phyloP scores from a whole-genome alignment of 1,140 invertebrate genomes.

The Carposina sasakii region DNA sequence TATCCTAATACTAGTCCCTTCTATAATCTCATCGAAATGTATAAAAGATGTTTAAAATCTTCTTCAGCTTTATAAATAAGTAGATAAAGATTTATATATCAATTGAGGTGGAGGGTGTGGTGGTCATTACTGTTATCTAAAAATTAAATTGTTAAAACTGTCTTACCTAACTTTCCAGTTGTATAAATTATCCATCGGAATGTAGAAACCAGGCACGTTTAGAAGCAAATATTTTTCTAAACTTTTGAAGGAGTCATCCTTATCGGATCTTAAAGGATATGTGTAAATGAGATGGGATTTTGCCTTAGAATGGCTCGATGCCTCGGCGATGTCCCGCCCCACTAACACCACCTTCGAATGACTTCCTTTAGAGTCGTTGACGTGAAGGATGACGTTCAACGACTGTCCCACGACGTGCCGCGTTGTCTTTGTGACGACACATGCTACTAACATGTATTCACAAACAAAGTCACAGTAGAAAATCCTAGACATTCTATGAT shows the following conservation, averaged over 20 bases:
- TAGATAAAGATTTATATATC: no score
- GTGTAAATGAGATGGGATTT: no score
- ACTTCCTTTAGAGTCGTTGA: conserved; percentile 13
- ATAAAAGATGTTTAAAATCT: no score
- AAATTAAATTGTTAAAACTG: no score
- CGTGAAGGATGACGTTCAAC: conserved; percentile 37
- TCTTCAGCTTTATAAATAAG: no score
- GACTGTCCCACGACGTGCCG: conserved; percentile 27
- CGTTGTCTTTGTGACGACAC: conserved; percentile 49
- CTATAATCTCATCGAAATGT: no score
- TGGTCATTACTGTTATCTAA: no score
- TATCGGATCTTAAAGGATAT: no score
- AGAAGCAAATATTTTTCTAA: conserved; percentile 52
- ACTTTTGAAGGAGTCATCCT: no score
- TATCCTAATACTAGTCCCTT: no score
- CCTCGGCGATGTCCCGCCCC: background rate
- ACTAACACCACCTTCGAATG: background rate
- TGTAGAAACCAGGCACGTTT: conserved; percentile 53
- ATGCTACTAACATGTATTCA: conserved; percentile 34
- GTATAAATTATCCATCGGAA: conserved; percentile 46
- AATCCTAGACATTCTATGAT: conserved; percentile 35
- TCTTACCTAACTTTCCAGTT: conserved; percentile 58
- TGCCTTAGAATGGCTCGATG: background rate
- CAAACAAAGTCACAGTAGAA: conserved; percentile 49
- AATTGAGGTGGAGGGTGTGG: no score